phyloP scores from a whole-genome alignment of 2,888 invertebrate genomes.

The Neuroscelio doddi region DNA sequence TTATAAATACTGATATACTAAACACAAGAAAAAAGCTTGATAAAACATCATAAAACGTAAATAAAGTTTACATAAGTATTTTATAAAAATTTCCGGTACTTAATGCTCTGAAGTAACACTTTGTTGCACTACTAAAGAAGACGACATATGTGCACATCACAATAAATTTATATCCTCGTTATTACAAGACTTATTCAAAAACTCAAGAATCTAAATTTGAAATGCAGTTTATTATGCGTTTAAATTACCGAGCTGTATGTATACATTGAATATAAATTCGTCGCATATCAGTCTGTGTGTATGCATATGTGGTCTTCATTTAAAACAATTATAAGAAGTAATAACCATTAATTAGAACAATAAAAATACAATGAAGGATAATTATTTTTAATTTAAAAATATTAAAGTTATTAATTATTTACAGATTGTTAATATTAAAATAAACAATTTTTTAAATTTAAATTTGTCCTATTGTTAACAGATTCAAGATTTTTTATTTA shows the following conservation, averaged over 20 bases:
- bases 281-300: too few species aligned
- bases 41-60: neutral
- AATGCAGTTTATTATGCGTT: conserved; percentile 4
- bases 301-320: too few species aligned
- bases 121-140: conserved; percentile 1
- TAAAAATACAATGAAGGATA: too few species aligned
- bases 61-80: neutral
- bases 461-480: too few species aligned
- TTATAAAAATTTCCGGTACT: neutral
- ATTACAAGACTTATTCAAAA: conserved; percentile 12
- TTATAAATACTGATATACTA: too few species aligned
- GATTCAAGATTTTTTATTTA: too few species aligned
- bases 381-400: too few species aligned
- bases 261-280: conserved; percentile 6
- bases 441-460: too few species aligned
- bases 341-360: too few species aligned
- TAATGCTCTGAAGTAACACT: neutral
- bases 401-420: too few species aligned
- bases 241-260: neutral
- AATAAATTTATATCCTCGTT: conserved; percentile 7
- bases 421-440: too few species aligned
- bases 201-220: conserved; percentile 10
- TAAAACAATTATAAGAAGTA: too few species aligned
- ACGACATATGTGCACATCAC: conserved; percentile 9
- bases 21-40: neutral